phyloP scores from a whole-genome alignment of 2,113 vertebrate species.

The Neodontobutis hainanensis region DNA sequence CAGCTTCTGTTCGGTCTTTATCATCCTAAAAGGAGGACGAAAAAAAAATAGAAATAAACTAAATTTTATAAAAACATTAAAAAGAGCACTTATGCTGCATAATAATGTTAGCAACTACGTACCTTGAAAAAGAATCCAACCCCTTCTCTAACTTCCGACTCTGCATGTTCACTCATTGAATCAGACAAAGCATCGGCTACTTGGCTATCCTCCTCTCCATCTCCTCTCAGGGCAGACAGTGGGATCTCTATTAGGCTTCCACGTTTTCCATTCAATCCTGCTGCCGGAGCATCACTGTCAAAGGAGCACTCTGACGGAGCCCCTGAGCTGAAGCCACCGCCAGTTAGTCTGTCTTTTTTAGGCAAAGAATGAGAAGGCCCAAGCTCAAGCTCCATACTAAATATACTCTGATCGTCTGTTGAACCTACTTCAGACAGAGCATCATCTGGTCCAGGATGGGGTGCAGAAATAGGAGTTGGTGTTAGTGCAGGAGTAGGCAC shows the following conservation, averaged over 20 bases:
- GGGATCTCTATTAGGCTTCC: constrained; percentile 87
- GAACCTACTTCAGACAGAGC: constrained; percentile 69
- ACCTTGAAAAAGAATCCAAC: constrained; percentile 90
- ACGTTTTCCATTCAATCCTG: constrained; percentile 72
- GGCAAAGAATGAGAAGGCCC: constrained; percentile 37
- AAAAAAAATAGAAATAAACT: background rate
- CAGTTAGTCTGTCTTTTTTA: constrained; percentile 56
- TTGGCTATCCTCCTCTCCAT: constrained; percentile 75
- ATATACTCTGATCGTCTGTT: constrained; percentile 72
- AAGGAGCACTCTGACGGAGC: constrained; percentile 83
- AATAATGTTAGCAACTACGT: constrained; percentile 8
- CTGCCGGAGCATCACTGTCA: constrained; percentile 76
- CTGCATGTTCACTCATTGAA: constrained; percentile 80
- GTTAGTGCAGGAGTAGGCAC: constrained; percentile 31
- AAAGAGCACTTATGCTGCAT: background rate
- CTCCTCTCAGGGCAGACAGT: constrained; percentile 76
- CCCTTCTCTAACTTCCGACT: constrained; percentile 75
- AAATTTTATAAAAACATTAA: background rate
- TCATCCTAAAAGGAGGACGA: constrained; percentile 71
- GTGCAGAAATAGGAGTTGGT: constrained; percentile 22
- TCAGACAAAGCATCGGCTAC: constrained; percentile 70
- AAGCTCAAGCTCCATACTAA: constrained; percentile 75
- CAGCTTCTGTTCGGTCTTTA: constrained; percentile 81
- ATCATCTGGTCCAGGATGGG: constrained; percentile 51
- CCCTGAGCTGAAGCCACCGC: constrained; percentile 73